Conservation (phyloP, 2,888 invertebrate genomes). For the Drosophila ustulata region DNA sequence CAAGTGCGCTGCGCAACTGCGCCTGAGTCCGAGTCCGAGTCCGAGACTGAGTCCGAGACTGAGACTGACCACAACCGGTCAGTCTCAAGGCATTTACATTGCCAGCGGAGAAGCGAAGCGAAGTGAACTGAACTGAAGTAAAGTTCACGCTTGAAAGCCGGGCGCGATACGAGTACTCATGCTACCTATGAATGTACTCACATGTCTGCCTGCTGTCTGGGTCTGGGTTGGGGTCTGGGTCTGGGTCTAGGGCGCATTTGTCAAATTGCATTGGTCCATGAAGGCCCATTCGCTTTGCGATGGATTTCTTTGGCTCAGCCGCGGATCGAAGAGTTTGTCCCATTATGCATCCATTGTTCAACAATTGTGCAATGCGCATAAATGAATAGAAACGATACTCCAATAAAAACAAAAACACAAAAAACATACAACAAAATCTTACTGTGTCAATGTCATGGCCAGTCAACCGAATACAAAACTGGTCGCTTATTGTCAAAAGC, state of each 20-base stretch:
- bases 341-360: constrained; percentile 34
- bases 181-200: constrained; percentile 13
- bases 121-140: constrained; percentile 40
- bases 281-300: constrained; percentile 33
- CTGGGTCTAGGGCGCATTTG: constrained; percentile 49
- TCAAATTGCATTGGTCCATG: constrained; percentile 49
- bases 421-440: constrained; percentile 33
- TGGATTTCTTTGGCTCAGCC: constrained; percentile 22
- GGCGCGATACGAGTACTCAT: constrained; percentile 18
- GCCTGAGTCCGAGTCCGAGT: constrained; percentile 33
- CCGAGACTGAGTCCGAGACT: constrained; percentile 15
- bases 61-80: constrained; percentile 74
- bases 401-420: not conserved
- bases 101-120: constrained; percentile 33
- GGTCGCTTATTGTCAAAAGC: constrained; percentile 26
- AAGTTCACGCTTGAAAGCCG: constrained; percentile 63
- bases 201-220: constrained; percentile 20
- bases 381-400: constrained; percentile 58
- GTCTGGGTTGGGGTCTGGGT: constrained; percentile 51
- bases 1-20: constrained; percentile 56
- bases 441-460: constrained; percentile 74
- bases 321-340: constrained; percentile 29
- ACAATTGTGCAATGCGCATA: constrained; percentile 70
- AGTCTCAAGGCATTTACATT: constrained; percentile 67
- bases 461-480: constrained; percentile 44